Percentiles rank a stretch among this genome's conserved stretches.
Evolutionary conservation across 2,113 vertebrate species (phyloP).

Genomic region (Corythornis cristatus): DNA sequence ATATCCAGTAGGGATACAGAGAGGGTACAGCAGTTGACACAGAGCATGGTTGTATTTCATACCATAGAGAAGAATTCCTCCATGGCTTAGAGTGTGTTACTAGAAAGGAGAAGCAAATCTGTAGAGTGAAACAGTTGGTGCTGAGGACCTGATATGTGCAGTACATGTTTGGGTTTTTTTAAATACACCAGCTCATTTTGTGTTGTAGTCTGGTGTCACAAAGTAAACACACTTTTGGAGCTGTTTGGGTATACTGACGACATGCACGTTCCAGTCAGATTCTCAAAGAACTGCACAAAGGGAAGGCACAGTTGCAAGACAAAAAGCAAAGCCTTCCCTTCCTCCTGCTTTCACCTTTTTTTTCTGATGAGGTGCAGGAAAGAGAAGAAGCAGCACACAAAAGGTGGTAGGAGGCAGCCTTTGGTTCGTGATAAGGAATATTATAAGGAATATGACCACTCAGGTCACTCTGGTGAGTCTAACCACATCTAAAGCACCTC

Average conservation of each 20-base stretch:
- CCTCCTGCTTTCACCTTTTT: neutral
- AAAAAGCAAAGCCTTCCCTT: neutral
- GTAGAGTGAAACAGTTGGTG: neutral
- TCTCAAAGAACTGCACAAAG: neutral
- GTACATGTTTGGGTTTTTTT: neutral
- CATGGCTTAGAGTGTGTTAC: neutral
- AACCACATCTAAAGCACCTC: neutral
- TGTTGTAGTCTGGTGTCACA: neutral
- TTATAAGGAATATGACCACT: neutral
- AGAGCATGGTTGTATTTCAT: accelerated
- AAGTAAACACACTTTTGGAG: neutral
- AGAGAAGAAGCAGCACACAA: neutral
- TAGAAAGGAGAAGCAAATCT: neutral
- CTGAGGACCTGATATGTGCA: neutral
- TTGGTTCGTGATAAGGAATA: too few relatives aligned
- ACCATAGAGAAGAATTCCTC: neutral
- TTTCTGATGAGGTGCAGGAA: neutral
- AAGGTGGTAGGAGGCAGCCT: neutral
- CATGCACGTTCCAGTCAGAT: neutral
- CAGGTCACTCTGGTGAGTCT: neutral
- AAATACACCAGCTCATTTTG: neutral
- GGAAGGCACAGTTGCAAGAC: neutral
- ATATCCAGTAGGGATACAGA: neutral
- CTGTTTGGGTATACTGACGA: neutral
- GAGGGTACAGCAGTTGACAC: neutral